phyloP scores from a whole-genome alignment of 1,140 invertebrate genomes.

The Watersipora subatra region DNA sequence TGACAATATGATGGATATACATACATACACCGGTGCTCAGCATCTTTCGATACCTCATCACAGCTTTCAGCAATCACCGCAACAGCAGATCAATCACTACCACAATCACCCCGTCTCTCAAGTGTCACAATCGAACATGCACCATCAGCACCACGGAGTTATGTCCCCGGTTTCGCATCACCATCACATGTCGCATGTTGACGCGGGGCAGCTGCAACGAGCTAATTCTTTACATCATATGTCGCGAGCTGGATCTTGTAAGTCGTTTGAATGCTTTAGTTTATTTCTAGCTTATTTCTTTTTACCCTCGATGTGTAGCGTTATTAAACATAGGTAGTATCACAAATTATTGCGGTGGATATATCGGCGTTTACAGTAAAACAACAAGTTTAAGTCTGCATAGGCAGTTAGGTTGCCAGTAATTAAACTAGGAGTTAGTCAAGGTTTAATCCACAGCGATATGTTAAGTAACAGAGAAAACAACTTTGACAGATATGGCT shows the following conservation, averaged over 20 bases:
- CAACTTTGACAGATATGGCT: too few relatives aligned
- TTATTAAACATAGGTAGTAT: too few relatives aligned
- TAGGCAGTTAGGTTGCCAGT: too few relatives aligned
- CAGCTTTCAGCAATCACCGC: not conserved
- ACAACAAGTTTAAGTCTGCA: too few relatives aligned
- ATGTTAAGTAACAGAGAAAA: too few relatives aligned
- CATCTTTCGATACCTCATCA: not conserved
- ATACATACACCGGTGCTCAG: not conserved
- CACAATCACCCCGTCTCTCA: not conserved
- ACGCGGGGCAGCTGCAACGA: not conserved
- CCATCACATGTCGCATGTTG: not conserved
- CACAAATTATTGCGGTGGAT: too few relatives aligned
- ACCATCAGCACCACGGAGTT: not conserved
- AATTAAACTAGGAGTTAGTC: too few relatives aligned
- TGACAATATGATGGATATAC: not conserved
- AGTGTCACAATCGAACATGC: not conserved
- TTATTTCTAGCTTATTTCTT: too few relatives aligned
- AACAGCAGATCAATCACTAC: not conserved
- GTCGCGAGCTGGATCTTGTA: not conserved
- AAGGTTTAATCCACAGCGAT: too few relatives aligned
- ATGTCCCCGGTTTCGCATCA: not conserved
- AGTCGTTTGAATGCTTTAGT: too few relatives aligned
- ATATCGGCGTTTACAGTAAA: too few relatives aligned
- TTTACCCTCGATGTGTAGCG: too few relatives aligned
- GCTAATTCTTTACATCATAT: not conserved